Evolutionary conservation across 2,888 invertebrate species (phyloP), one percentile per base, ranked within the genome.

Genomic region (Lobophora halterata): DNA sequence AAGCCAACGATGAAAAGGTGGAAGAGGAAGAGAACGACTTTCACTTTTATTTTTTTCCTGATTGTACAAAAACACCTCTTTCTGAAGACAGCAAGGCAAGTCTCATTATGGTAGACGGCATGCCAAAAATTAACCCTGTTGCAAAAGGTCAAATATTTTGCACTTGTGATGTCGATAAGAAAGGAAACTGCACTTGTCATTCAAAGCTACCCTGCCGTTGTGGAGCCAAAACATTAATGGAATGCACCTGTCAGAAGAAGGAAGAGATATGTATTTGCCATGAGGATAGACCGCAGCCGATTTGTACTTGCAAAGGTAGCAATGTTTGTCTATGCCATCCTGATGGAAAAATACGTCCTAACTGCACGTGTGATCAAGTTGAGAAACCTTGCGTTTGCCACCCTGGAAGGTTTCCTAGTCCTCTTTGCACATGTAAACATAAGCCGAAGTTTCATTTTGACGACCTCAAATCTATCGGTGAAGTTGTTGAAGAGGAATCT

Each of bases 31-130:
- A 71, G 8, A 41, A 78, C 26, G 74, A 86, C 48, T 88, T 86
- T 57, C 71, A 80, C 46, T 79, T 82, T 53, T 88, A 70, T 54
- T 88, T 88, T 47, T 88, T 79, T 35, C 78, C 86, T n/a, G 80
- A 86, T 47, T 85, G 85, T 37, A 54, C 49, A 16, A 77, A 79
- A 45, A 64, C 74, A 18, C 41, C 43, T 7, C 52, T 62, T 3
- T 48, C 63, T 3, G 49, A 49, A 46, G 55, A 72, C 34, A 80
- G 80, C 38, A 65, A 74, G 49, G 61, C 64, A 5, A 87, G 82
- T 52, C 16, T 87, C 7, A 48, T 79, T 1, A 51, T 76, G 12
- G 71, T 71, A 6, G 65, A 83, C 49, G 87, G 85, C 6, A 34
- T 86, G 29, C 88, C 87, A 4, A 56, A 71, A 61, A 48, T 83